Evolutionary conservation across 2,888 invertebrate species (phyloP), one percentile per base, ranked within the genome.

Genomic region (Calliopum simillimum): DNA sequence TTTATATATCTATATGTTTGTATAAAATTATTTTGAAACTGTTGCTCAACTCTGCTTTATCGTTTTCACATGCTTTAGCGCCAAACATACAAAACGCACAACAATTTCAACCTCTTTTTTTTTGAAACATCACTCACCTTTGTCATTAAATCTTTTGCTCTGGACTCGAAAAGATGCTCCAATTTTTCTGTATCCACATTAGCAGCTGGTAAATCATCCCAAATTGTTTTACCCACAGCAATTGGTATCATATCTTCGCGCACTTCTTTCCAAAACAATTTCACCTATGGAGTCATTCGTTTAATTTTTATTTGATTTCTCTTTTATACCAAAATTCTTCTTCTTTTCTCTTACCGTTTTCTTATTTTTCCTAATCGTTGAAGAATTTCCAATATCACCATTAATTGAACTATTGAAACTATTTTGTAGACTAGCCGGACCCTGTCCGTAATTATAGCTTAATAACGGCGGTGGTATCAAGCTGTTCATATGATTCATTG

Each of bases 211-310:
- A 98, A 86, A 82, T 96, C 95, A 84, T 97, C 96, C 98, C 98
- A 98, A 82, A 98, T 94, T 79, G 92, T 92, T 65, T 92, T 90
- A 75, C 88, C 88, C 61, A 92, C 87, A 73, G 91, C 91, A 46
- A 91, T 87, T 14, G 88, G 87, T 51, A 88, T 85, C 69, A 87
- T 79, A 44, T 87, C 82, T 76, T 95, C 95, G 76, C 94, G 90
- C 8, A 96, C 94, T 86, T 99, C 97, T 82, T 95, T 95, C 99
- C 99, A 99, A 86, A 99, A 99, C 65, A 99, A 88, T 86, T 98
- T 98, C 13, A 86, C 86, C 86, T 86, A 49, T 8, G n/a, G n/a
- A n/a, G n/a, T n/a, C n/a, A n/a, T n/a, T n/a, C n/a, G n/a, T n/a
- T n/a, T n/a, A n/a, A n/a, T n/a, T n/a, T n/a, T n/a, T n/a, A n/a